Conservation (phyloP, 2,113 vertebrate genomes). For the Neolamprologus falcicula region DNA sequence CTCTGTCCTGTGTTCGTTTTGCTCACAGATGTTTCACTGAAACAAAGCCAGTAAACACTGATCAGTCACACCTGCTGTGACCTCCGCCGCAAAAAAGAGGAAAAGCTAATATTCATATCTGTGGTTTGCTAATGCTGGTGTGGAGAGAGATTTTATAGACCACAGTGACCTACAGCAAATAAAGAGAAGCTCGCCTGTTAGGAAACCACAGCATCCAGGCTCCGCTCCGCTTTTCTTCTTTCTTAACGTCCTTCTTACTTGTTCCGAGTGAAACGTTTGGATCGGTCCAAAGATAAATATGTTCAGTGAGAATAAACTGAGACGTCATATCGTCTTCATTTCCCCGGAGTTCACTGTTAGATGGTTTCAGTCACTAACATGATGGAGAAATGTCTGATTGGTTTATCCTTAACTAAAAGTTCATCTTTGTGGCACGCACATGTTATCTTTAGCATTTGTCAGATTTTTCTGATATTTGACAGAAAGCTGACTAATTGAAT, state of each 20-base stretch:
- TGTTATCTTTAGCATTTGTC: background rate
- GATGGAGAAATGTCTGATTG: background rate
- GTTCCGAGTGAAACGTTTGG: background rate
- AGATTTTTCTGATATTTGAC: background rate
- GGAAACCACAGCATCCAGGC: background rate
- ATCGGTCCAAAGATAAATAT: rapidly evolving
- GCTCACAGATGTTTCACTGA: background rate
- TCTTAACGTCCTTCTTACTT: background rate
- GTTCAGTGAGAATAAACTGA: background rate
- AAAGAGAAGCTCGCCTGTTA: background rate
- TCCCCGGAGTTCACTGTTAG: rapidly evolving
- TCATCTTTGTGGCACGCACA: rapidly evolving
- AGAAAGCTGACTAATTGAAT: background rate
- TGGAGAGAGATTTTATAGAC: background rate
- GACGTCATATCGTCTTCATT: rapidly evolving
- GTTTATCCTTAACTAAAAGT: rapidly evolving
- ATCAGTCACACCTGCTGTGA: background rate
- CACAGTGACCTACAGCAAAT: background rate
- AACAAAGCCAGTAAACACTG: background rate
- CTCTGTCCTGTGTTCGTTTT: background rate
- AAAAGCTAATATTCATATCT: background rate
- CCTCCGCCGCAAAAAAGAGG: background rate
- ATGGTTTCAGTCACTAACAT: background rate
- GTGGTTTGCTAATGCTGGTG: background rate
- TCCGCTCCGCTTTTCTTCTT: rapidly evolving